Conservation (phyloP, 2,113 vertebrate species). For the Salvelinus fontinalis region DNA sequence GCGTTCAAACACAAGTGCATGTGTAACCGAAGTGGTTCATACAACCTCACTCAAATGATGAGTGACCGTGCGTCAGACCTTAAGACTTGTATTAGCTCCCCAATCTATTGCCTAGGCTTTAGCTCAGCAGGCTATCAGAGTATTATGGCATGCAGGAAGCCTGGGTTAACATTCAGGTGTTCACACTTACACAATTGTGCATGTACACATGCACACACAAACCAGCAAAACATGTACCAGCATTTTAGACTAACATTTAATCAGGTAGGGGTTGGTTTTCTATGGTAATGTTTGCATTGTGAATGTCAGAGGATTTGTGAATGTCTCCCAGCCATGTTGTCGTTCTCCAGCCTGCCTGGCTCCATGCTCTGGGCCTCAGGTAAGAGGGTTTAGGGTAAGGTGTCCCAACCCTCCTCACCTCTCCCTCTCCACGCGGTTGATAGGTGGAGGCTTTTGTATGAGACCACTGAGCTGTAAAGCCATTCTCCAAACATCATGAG, state of each 20-base stretch:
- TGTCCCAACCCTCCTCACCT: conserved; percentile 2
- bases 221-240: neutral
- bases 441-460: neutral
- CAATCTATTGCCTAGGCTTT: too few relatives aligned
- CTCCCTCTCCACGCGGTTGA: neutral
- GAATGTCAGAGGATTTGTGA: neutral
- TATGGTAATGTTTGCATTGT: neutral
- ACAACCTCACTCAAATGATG: too few relatives aligned
- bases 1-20: neutral
- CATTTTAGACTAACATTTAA: neutral
- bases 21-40: too few relatives aligned
- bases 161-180: too few relatives aligned
- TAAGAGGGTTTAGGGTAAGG: neutral
- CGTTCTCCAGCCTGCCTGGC: neutral
- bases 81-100: too few relatives aligned
- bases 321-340: neutral
- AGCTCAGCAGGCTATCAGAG: too few relatives aligned
- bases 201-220: neutral
- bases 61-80: too few relatives aligned
- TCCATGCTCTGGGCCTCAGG: neutral
- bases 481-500: conserved; percentile 22
- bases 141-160: too few relatives aligned
- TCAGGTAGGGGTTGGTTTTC: neutral
- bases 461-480: conserved; percentile 16
- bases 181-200: neutral